phyloP scores from a whole-genome alignment of 2,888 invertebrate species.

The Pilophorus perplexus region DNA sequence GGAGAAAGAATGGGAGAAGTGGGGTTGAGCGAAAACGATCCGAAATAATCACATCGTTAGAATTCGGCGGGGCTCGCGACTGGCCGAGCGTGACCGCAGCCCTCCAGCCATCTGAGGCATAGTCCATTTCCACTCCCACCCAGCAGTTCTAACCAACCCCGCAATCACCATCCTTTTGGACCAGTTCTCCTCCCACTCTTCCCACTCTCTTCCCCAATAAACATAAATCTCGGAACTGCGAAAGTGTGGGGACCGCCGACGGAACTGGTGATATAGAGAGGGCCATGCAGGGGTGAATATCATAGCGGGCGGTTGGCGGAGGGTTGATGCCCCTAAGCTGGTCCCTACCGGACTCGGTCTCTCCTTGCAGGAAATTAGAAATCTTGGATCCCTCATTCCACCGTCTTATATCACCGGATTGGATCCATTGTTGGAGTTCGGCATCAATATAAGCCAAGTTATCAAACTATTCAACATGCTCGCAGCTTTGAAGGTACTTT shows the following conservation, averaged over 20 bases:
- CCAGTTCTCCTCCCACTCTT: background rate
- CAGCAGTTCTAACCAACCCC: background rate
- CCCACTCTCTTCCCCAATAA: slow-evolving; percentile 1
- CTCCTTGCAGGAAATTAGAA: slow-evolving; percentile 12
- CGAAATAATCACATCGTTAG: slow-evolving; percentile 34
- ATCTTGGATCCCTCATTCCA: background rate
- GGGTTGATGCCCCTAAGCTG: background rate
- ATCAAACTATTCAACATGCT: too few species aligned
- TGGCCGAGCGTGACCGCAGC: slow-evolving; percentile 14
- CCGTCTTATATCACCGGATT: too few species aligned
- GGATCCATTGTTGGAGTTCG: too few species aligned
- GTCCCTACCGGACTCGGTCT: background rate
- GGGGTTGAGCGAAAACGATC: too few species aligned
- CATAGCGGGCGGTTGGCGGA: too few species aligned
- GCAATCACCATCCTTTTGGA: background rate
- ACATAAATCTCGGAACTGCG: slow-evolving; percentile 17
- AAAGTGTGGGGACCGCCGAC: background rate
- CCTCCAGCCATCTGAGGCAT: background rate
- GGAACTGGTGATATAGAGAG: background rate
- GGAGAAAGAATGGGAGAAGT: background rate
- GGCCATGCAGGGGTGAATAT: too few species aligned
- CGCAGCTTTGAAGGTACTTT: too few species aligned
- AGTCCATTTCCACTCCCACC: background rate
- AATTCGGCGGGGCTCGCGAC: slow-evolving; percentile 14
- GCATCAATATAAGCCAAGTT: too few species aligned